These are phyloP conservation scores for Agriotes lineatus DNA, from an alignment of 2,888 invertebrate species.

Conservation along the genomic window DNA sequence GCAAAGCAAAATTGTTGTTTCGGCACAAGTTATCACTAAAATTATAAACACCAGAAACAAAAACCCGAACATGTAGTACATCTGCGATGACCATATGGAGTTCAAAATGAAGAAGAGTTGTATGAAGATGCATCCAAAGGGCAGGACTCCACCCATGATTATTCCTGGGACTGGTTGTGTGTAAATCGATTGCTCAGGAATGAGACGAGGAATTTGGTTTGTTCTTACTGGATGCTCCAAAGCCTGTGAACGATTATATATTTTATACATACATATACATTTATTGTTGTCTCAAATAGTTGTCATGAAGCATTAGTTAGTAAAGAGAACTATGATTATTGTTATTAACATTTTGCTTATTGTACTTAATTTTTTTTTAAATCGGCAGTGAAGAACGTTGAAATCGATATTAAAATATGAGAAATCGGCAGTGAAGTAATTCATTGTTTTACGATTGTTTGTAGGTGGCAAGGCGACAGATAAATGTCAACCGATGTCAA, in stretches of 20 bases:
- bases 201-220: constrained; percentile 98
- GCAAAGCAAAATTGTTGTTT: constrained; percentile 97
- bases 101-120: constrained; percentile 99
- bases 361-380: too few relatives aligned
- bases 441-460: too few relatives aligned
- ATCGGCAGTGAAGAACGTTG: too few relatives aligned
- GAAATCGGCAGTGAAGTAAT: too few relatives aligned
- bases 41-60: constrained; percentile 97
- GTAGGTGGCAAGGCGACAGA: too few relatives aligned
- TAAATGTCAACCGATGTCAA: too few relatives aligned
- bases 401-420: too few relatives aligned
- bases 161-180: constrained; percentile 96
- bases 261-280: not conserved
- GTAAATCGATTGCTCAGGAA: constrained; percentile 98
- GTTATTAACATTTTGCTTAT: too few relatives aligned
- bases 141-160: constrained; percentile 98
- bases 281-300: not conserved
- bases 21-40: constrained; percentile 97
- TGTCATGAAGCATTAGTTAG: too few relatives aligned
- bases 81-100: constrained; percentile 96
- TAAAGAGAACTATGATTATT: too few relatives aligned
- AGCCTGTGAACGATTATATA: constrained; percentile 70
- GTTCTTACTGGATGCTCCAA: constrained; percentile 98
- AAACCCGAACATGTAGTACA: constrained; percentile 99
- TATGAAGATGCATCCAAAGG: constrained; percentile 98